A percentile compares a stretch with the other conserved stretches of the same genome.
Evolutionary conservation across 2,888 invertebrate genomes (phyloP).

Genomic region (Ichneumon xanthorius): DNA sequence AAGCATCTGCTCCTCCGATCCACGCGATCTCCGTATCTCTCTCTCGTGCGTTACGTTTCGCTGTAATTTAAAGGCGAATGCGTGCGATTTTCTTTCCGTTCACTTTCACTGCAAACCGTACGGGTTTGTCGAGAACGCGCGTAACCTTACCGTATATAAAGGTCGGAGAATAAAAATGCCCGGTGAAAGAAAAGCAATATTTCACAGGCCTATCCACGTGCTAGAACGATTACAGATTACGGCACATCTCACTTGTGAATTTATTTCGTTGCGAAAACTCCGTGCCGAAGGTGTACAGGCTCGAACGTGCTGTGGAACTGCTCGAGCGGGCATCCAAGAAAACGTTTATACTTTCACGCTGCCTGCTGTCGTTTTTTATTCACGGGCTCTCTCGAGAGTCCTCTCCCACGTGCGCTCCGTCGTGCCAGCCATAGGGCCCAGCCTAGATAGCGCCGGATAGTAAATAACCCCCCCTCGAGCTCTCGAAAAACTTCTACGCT

Average conservation of each 20-base stretch:
- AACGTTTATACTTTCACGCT: slow-evolving; percentile 63
- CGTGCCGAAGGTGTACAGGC: slow-evolving; percentile 4
- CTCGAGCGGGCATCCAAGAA: slow-evolving; percentile 26
- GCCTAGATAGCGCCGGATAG: not conserved
- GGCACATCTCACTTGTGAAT: slow-evolving; percentile 34
- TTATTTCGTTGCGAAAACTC: slow-evolving; percentile 14
- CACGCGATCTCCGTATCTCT: not conserved
- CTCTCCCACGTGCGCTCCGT: slow-evolving; percentile 56
- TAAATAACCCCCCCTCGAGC: not conserved
- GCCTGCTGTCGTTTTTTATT: slow-evolving; percentile 37
- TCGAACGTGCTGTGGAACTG: slow-evolving; percentile 14
- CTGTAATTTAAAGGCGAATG: slow-evolving; percentile 11
- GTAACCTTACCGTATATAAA: slow-evolving; percentile 25
- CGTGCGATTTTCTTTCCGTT: slow-evolving; percentile 31
- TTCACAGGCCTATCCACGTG: slow-evolving; percentile 15
- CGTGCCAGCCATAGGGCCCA: slow-evolving; percentile 9
- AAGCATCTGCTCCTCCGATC: not conserved
- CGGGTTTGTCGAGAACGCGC: slow-evolving; percentile 32
- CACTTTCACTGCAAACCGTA: slow-evolving; percentile 24
- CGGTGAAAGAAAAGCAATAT: slow-evolving; percentile 31
- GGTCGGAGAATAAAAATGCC: slow-evolving; percentile 28
- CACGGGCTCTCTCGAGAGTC: slow-evolving; percentile 10
- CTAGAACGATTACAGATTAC: slow-evolving; percentile 40
- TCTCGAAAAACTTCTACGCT: slow-evolving; percentile 6
- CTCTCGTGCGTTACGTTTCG: not conserved